Base-by-base conservation (phyloP, 2,888 invertebrate genomes). In the Nycteola revayana region DNA sequence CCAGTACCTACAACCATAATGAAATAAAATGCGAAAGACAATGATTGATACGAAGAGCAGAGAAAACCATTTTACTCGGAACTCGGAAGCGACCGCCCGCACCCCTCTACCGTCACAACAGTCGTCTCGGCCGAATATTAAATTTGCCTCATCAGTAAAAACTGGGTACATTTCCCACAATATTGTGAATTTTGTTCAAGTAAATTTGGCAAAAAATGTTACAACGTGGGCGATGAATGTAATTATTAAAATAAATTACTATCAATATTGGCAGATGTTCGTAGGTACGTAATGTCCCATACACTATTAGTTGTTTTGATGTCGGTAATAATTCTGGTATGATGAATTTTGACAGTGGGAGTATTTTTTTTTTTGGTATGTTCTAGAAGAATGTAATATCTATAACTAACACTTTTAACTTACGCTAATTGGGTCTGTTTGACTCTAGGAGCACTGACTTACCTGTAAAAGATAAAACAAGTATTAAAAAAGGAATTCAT, bases 91-190 rank as follows among this genome's bases (percentile, higher is more conserved):
- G 32, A 33, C 32, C 47, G 41, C 49, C 46, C 38, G 53, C 45
- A 52, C 42, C 50, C 35, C 55, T 34, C 36, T 49, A 44, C 59
- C 66, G 53, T 65, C 66, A 69, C 64, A 69, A 66, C 75, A 70
- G 70, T 58, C 74, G 66, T 63, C 70, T 65, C 66, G 63, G 53
- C 50, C 68, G 75, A 76, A 82, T 83, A 84, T 84, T 84, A 81
- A 83, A 84, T 83, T 82, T 75, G 71, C 67, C 66, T 68, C 73
- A 75, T 75, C 75, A 76, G 70, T 60, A 60, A 61, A 70, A 69
- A 66, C 66, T n/a, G 7, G 26, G 14, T 26, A 48, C 35, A 54
- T 67, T 68, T 71, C n/a, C 6, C 72, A 65, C 64, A 80, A 78
- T 77, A 78, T 80, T 76, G 67, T 74, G 75, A 79, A 74, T 70